Conservation (phyloP, 2,797 vertebrate genomes). For the Lophius americanus region DNA sequence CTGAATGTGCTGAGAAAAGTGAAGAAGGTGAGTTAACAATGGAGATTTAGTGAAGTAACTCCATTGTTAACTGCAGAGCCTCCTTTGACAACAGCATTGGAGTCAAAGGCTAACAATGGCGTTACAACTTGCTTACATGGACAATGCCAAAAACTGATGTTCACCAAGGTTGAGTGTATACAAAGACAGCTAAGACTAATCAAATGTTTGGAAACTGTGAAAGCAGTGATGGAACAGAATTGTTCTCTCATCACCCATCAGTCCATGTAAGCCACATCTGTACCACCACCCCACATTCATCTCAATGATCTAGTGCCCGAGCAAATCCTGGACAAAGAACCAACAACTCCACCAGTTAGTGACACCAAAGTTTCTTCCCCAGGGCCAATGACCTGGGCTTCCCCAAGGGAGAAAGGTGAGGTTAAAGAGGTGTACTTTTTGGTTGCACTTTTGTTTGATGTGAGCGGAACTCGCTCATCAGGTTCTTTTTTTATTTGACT, state of each 20-base stretch:
- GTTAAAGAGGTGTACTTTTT: neutral
- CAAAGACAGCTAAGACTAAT: too few relatives aligned
- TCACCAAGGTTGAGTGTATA: neutral
- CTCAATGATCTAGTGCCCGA: slow-evolving; percentile 71
- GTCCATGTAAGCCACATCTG: slow-evolving; percentile 68
- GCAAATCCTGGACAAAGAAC: slow-evolving; percentile 70
- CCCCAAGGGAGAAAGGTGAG: slow-evolving; percentile 60
- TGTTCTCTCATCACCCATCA: slow-evolving; percentile 45
- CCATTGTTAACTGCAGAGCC: neutral
- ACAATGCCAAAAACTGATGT: too few relatives aligned
- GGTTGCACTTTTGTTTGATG: too few relatives aligned
- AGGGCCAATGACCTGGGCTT: slow-evolving; percentile 35
- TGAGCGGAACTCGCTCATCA: neutral
- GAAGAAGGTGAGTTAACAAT: slow-evolving; percentile 78
- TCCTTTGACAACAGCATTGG: neutral
- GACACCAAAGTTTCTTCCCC: slow-evolving; percentile 52
- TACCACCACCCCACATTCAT: slow-evolving; percentile 61
- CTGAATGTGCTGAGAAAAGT: slow-evolving; percentile 83
- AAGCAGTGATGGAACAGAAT: neutral
- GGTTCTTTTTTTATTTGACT: neutral
- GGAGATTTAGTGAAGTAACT: neutral
- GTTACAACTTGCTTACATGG: neutral
- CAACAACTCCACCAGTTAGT: slow-evolving; percentile 57
- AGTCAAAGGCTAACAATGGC: neutral
- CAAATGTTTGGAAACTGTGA: too few relatives aligned